Base-by-base conservation (phyloP, 2,113 vertebrate species). In the Morone chrysops region DNA sequence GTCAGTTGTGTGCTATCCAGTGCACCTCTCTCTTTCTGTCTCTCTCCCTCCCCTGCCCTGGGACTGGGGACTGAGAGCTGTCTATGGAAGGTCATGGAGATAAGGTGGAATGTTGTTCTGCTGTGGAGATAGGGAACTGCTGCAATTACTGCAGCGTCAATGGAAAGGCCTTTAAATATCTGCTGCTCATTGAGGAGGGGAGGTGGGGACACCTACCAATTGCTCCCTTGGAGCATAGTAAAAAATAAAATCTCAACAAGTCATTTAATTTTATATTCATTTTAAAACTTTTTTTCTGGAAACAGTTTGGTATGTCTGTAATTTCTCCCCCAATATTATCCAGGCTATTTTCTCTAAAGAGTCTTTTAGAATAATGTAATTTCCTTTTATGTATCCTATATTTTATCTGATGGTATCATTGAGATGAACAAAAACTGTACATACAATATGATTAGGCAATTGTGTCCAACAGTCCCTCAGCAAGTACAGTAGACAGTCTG, bases 71-170 rank as follows among this genome's bases (percentile, higher is more conserved):
- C 60, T 47, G 77, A 91, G 82, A 78, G 59, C 86, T 78, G 81
- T 85, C 65, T 69, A 36, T 68, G 82, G 91, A 94, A 95, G 92
- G 94, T 94, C 89, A 88, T 82, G 66, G 68, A 90, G 92, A 93
- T 92, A 93, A 94, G 82, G 80, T 78, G 73, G 61, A 84, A 86
- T 82, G 77, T 78, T 83, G 82, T 90, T 90, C 74, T 43, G 74
- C 54, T 70, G 66, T 25, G 74, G 62, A 88, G 88, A 92, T 90
- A 87, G 78, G 45, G 65, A 81, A 77, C 78, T 67, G 81, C 74
- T 8, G 63, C 87, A 90, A 86, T 92, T 91, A 91, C 78, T 70
- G 36, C 65, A 36, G 4, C 80, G 40, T 87, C 82, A 82, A 80
- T 91, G 75, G 81, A 87, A 89, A 84, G 62, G 61, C 68, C 72